Evolutionary conservation across 2,888 invertebrate species (phyloP).

Genomic region (Rutpela maculata): DNA sequence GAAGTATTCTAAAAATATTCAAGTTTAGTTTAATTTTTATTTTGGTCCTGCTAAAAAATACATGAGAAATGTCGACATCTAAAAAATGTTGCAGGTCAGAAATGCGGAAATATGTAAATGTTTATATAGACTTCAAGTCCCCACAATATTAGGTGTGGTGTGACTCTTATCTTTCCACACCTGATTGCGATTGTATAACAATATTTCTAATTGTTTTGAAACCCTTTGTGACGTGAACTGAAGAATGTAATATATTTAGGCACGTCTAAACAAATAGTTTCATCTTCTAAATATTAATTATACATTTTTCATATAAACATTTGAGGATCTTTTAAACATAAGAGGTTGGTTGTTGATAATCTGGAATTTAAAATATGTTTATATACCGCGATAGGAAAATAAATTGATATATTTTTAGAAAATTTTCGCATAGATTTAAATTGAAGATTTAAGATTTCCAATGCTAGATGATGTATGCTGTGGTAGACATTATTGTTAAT

Average conservation of each 20-base stretch:
- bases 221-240: not conserved
- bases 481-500: too few species aligned
- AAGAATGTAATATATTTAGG: not conserved
- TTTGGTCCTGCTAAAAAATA: too few species aligned
- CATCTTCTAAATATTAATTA: not conserved
- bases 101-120: slow-evolving; percentile 24
- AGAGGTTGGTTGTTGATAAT: not conserved
- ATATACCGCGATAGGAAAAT: not conserved
- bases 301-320: slow-evolving; percentile 4
- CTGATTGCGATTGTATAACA: too few species aligned
- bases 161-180: slow-evolving; percentile 13
- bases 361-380: not conserved
- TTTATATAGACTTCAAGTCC: not conserved
- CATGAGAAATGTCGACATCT: too few species aligned
- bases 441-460: too few species aligned
- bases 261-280: slow-evolving; percentile 15
- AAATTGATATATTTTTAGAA: not conserved
- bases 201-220: not conserved
- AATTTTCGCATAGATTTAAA: too few species aligned
- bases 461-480: too few species aligned
- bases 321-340: not conserved
- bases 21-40: too few species aligned
- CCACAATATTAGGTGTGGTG: not conserved
- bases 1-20: too few species aligned
- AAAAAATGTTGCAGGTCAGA: not conserved